These are phyloP conservation scores for Pampusana beccarii DNA, from an alignment of 2,113 vertebrate species.

Conservation along the genomic window DNA sequence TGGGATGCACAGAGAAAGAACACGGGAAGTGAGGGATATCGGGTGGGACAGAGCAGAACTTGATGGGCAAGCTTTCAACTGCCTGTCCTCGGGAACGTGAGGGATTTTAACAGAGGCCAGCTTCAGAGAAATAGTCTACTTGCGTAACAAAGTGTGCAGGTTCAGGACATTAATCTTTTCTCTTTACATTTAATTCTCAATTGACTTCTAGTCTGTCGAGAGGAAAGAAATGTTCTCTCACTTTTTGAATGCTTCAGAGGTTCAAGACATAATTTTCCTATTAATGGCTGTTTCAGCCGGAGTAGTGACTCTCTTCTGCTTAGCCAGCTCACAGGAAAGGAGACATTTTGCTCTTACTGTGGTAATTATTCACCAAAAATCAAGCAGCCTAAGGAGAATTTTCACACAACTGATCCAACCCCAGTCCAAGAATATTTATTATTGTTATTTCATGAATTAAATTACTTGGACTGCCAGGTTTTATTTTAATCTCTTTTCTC, in stretches of 20 bases:
- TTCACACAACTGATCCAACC: neutral
- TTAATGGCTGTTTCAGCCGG: neutral
- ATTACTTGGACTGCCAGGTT: neutral
- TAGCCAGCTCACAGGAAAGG: neutral
- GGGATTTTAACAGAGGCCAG: neutral
- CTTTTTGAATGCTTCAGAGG: neutral
- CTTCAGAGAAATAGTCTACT: neutral
- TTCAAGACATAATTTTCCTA: conserved; percentile 16
- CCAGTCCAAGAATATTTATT: neutral
- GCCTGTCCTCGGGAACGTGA: neutral
- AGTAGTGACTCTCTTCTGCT: neutral
- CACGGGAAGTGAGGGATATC: neutral
- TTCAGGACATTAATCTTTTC: neutral
- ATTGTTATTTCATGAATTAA: neutral
- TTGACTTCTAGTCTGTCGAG: neutral
- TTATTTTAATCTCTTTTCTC: neutral
- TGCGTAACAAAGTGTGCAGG: neutral
- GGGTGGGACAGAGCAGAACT: neutral
- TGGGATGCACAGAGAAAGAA: neutral
- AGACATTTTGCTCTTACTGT: neutral
- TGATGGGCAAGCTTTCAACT: neutral
- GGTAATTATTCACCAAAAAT: neutral
- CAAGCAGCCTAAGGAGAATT: neutral
- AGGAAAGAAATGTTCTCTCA: neutral
- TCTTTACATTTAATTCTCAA: neutral